phyloP scores from a whole-genome alignment of 2,797 vertebrate species.

The Sebastes baramenuke region DNA sequence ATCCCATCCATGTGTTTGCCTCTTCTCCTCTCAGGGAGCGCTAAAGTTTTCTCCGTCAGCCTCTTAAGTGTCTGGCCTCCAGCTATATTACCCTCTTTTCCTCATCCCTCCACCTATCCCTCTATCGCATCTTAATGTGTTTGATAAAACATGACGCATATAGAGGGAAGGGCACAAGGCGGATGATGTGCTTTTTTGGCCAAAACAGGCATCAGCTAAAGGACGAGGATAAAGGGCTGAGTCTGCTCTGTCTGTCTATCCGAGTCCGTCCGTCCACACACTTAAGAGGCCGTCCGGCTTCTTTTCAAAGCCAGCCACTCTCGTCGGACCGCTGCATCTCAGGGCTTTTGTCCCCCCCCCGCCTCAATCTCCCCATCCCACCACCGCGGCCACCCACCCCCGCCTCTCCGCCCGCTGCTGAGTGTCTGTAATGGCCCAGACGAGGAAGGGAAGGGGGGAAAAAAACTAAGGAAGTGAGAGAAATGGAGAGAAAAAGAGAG shows the following conservation, averaged over 20 bases:
- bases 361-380: slow-evolving; percentile 50
- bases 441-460: slow-evolving; percentile 63
- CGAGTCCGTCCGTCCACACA: slow-evolving; percentile 55
- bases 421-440: slow-evolving; percentile 96
- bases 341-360: slow-evolving; percentile 88
- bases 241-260: slow-evolving; percentile 82
- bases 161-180: slow-evolving; percentile 58
- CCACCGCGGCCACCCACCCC: slow-evolving; percentile 42
- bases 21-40: slow-evolving; percentile 17
- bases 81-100: slow-evolving; percentile 51
- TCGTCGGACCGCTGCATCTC: slow-evolving; percentile 90
- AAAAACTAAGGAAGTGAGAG: slow-evolving; percentile 52
- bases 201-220: slow-evolving; percentile 79
- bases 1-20: background rate
- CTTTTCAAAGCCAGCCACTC: slow-evolving; percentile 92
- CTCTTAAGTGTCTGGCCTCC: slow-evolving; percentile 65
- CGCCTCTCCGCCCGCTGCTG: slow-evolving; percentile 73
- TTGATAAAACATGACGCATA: slow-evolving; percentile 74
- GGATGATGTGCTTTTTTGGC: slow-evolving; percentile 78
- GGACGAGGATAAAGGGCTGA: slow-evolving; percentile 71
- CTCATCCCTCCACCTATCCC: slow-evolving; percentile 43
- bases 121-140: slow-evolving; percentile 76
- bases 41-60: slow-evolving; percentile 65
- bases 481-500: slow-evolving; percentile 84
- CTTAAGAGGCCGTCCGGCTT: slow-evolving; percentile 78